Evolutionary conservation across 2,113 vertebrate species (phyloP), one percentile per base, ranked within the genome.

Genomic region (Rhizomys pruinosus): DNA sequence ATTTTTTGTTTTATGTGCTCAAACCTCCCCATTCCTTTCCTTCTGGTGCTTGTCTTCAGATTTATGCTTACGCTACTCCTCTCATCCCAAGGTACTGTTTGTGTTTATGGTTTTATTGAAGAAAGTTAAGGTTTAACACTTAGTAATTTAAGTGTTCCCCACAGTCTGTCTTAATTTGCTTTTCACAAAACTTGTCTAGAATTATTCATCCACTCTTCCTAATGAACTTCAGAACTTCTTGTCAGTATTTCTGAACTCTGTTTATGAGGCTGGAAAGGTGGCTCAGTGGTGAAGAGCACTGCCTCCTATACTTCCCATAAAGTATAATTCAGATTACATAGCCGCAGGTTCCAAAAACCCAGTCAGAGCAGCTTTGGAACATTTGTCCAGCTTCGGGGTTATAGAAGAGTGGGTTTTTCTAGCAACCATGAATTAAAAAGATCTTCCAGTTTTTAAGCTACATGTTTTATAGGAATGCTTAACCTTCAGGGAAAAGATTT

Each of bases 161-260:
- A 78, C 34, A 66, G 27, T 85, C 42, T 44, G 34, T 71, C 69
- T 85, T 71, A 34, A 17, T 81, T 37, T 12, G 10, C 59, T 55
- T 74, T 69, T 66, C 47, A n/a, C n/a, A 42, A 63, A 81, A 66
- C 32, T 69, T 59, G 4, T 37, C 74, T n/a, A 57, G 6, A 79
- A 68, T 47, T 78, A 88, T 34, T 81, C 71, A 64, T 82, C 71
- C 72, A 55, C 34, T 92, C 64, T 92, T 89, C 80, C 23, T 73
- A 73, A 55, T 63, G 52, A 74, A 87, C 79, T 91, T 94, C 63
- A 80, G 74, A 92, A 57, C 63, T 90, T 84, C n/a, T 74, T 61
- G 17, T 82, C 63, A 68, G 19, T 89, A 66, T 82, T 86, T 92
- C 22, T 25, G 79, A 78, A 93, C n/a, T 17, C 42, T 16, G 47